A percentile compares a stretch with the other conserved stretches of the same genome.
phyloP scores from a whole-genome alignment of 2,113 vertebrate genomes.

The Halcyon malimbica region DNA sequence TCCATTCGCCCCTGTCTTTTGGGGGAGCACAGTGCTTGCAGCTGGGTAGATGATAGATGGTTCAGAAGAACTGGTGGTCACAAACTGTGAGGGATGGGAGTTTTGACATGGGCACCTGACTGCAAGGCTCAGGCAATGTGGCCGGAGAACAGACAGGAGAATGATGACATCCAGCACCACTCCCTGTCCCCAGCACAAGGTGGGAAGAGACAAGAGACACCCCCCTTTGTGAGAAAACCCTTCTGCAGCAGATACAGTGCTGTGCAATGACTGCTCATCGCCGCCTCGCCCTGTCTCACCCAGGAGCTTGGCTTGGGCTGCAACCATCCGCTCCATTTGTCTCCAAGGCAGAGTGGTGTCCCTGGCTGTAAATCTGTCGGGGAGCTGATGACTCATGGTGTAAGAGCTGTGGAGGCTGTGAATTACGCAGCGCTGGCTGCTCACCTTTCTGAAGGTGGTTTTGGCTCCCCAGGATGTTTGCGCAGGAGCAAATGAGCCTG shows the following conservation, averaged over 20 bases:
- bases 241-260: neutral
- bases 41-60: neutral
- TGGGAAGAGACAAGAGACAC: neutral
- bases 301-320: neutral
- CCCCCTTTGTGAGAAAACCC: neutral
- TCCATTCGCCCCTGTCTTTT: neutral
- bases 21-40: neutral
- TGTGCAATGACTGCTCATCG: neutral
- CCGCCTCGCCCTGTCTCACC: fast-evolving
- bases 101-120: neutral
- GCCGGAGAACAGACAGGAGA: neutral
- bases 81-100: fast-evolving
- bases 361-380: neutral
- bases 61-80: neutral
- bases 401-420: fast-evolving
- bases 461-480: neutral
- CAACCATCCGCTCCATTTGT: neutral
- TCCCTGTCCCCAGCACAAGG: neutral
- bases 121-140: neutral
- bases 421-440: fast-evolving
- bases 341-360: fast-evolving
- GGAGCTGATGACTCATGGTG: neutral
- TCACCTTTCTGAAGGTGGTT: neutral
- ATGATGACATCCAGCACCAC: neutral
- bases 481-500: neutral